Evolutionary conservation across 2,888 invertebrate genomes (phyloP), one percentile per base, ranked within the genome.

Genomic region (Adelognathus sp.): DNA sequence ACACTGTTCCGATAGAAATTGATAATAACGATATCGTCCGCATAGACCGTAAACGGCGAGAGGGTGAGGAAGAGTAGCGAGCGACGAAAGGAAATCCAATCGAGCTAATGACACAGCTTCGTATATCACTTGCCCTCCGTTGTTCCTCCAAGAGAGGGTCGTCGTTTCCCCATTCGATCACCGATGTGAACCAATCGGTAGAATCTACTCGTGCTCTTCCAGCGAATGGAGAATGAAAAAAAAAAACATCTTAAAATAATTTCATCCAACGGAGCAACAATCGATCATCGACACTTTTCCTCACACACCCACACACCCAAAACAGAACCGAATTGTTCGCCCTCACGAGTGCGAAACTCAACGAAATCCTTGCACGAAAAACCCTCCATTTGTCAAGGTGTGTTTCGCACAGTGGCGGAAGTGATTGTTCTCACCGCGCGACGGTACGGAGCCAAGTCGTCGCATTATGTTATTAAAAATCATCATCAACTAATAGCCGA

Each of bases 401-500:
- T 58, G 54, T 31, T 5, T 18, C 9, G 7, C 31, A 5, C 58
- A 6, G 33, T 21, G 58, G 11, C 16, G 18, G 36, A 33, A 50
- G 29, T 50, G 44, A 74, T 66, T 66, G 50, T 66, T 29, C 27
- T 69, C 21, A 7, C 16, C 29, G 11, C 41, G 16, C 29, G 44
- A 11, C 2, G 29, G 36, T n/a, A 41, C 29, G 54, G 31, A 21
- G 46, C n/a, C n/a, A 50, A 41, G 44, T 66, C 31, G 24, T 44
- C 29, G 66, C 79, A 74, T 80, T 76, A 74, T 76, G 76, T 76
- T 74, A 81, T 81, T 79, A 79, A 79, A 81, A 81, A 79, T 81
- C 60, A 76, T 81, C 78, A 82, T 82, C 74, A 82, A 79, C 71
- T 81, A 81, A 82, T 79, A 82, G 82, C 81, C 56, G 36, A 70